These are phyloP conservation scores for Leguminivora glycinivorella DNA, from an alignment of 1,140 invertebrate species.

Conservation along the genomic window DNA sequence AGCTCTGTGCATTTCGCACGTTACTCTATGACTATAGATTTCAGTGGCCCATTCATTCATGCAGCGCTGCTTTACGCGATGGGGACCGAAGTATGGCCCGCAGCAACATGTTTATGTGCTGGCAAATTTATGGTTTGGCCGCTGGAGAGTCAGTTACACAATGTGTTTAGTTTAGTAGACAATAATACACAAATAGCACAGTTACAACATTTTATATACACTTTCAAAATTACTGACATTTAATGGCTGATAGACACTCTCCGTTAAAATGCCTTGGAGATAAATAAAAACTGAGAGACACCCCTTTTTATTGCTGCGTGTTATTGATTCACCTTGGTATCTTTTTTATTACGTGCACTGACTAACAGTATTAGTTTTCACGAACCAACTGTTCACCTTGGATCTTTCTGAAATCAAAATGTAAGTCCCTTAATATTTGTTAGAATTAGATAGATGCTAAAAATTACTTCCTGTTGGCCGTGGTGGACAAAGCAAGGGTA, in stretches of 20 bases:
- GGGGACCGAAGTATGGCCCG: slow-evolving; percentile 26
- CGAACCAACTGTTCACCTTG: slow-evolving; percentile 6
- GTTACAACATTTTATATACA: slow-evolving; percentile 11
- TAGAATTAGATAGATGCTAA: not conserved
- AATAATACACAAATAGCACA: slow-evolving; percentile 19
- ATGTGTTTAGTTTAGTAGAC: slow-evolving; percentile 24
- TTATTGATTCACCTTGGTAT: not conserved
- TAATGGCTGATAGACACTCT: not conserved
- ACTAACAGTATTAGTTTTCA: not conserved
- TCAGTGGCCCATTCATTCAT: slow-evolving; percentile 27
- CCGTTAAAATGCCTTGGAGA: not conserved
- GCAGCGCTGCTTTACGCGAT: slow-evolving; percentile 4
- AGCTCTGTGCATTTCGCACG: not conserved
- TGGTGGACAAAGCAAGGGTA: slow-evolving; percentile 3
- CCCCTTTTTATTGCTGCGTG: not conserved
- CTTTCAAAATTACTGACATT: not conserved
- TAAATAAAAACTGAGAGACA: not conserved
- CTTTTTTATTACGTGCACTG: not conserved
- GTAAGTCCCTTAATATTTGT: not conserved
- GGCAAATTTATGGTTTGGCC: slow-evolving; percentile 14
- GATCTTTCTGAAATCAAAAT: not conserved
- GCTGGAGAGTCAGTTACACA: slow-evolving; percentile 13
- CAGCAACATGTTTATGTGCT: slow-evolving; percentile 21
- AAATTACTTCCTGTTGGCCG: not conserved
- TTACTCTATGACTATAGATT: slow-evolving; percentile 25